Percentiles rank a stretch among this genome's conserved stretches.
Evolutionary conservation across 2,113 vertebrate genomes (phyloP).

Genomic region (Sinocyclocheilus anshuiensis): DNA sequence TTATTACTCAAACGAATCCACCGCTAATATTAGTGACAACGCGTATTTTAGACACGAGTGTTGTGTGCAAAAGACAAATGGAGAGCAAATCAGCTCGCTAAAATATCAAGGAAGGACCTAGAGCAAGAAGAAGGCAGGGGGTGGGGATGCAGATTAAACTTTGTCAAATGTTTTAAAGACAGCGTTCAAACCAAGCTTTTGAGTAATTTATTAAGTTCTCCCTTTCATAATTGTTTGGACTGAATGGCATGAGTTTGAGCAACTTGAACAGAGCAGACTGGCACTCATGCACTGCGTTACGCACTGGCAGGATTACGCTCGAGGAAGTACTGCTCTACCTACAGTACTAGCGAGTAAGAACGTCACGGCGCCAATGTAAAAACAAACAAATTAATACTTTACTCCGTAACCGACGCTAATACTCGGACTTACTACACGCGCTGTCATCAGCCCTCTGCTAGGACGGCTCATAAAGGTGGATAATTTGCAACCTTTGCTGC

Average conservation of each 20-base stretch:
- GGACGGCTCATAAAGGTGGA: conserved; percentile 26
- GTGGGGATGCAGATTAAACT: conserved; percentile 70
- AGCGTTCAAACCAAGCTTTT: background rate
- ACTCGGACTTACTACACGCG: background rate
- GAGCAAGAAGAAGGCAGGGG: conserved; percentile 57
- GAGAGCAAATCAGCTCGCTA: background rate
- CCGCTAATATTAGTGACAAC: background rate
- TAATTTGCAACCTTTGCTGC: conserved; percentile 49
- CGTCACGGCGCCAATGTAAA: conserved; percentile 13
- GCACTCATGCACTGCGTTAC: background rate
- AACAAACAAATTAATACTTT: conserved; percentile 30
- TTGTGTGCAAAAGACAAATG: conserved; percentile 10
- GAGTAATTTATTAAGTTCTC: background rate
- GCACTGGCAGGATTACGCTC: conserved; percentile 17
- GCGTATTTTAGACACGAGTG: background rate
- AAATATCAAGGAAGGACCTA: conserved; percentile 54
- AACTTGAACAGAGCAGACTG: background rate
- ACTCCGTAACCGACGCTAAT: too few relatives aligned
- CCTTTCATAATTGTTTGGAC: background rate
- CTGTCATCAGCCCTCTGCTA: background rate
- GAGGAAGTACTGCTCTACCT: conserved; percentile 30
- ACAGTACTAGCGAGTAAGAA: background rate
- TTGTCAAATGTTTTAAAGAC: conserved; percentile 72
- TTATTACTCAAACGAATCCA: conserved; percentile 50
- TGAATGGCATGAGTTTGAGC: conserved; percentile 8